phyloP scores from a whole-genome alignment of 2,888 invertebrate genomes.

The Cephus sareptanus region DNA sequence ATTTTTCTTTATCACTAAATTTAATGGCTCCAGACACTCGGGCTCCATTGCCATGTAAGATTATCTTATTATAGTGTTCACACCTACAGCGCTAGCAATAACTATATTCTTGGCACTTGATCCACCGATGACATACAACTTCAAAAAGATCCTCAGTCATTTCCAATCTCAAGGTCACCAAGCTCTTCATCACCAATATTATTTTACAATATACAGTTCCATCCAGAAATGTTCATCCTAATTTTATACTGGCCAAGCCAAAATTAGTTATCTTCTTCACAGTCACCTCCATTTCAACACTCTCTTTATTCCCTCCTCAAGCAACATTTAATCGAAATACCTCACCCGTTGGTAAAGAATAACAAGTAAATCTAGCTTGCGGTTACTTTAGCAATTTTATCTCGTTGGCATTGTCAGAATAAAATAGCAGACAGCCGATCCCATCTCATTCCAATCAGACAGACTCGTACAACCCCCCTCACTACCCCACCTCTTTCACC shows the following conservation, averaged over 20 bases:
- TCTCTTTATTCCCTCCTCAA: neutral
- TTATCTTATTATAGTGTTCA: constrained; percentile 18
- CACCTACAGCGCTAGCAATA: constrained; percentile 14
- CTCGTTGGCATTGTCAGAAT: neutral
- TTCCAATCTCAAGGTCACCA: neutral
- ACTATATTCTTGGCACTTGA: neutral
- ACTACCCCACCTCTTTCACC: constrained; percentile 36
- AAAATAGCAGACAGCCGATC: neutral
- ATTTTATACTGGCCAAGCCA: neutral
- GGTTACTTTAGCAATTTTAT: neutral
- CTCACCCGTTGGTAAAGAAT: neutral
- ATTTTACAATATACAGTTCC: neutral
- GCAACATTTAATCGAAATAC: neutral
- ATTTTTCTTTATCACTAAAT: constrained; percentile 68
- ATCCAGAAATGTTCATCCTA: neutral
- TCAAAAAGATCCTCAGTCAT: neutral
- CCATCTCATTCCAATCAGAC: constrained; percentile 30
- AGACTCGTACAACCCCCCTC: constrained; percentile 64
- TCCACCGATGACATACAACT: neutral
- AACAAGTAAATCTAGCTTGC: neutral
- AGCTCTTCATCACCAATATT: neutral
- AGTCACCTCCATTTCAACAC: neutral
- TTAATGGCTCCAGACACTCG: constrained; percentile 68
- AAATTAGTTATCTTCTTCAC: neutral
- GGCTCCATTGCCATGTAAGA: constrained; percentile 60